A percentile compares a stretch with the other conserved stretches of the same genome.
Evolutionary conservation across 92 coral and sea anemone genomes (phyloP).

Genomic region (Heteractis magnifica): DNA sequence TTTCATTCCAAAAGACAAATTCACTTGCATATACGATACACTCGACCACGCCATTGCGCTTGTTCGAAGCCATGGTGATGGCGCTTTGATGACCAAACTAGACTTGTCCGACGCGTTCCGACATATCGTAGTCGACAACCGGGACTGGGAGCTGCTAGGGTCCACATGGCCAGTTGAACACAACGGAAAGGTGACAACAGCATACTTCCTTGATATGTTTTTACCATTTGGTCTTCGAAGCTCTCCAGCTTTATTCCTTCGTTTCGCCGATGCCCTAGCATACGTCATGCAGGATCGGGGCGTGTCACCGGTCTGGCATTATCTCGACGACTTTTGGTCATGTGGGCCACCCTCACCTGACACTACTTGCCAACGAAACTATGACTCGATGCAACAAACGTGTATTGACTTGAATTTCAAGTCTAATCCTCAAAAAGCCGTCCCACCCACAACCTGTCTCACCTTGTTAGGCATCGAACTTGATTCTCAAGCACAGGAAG

Average conservation of each 20-base stretch:
- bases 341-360: slow-evolving; percentile 40
- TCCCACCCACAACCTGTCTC: slow-evolving; percentile 8
- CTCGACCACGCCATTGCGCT: slow-evolving; percentile 26
- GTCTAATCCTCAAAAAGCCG: slow-evolving; percentile 6
- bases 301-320: slow-evolving; percentile 18
- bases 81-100: slow-evolving; percentile 27
- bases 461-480: too few relatives aligned
- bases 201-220: slow-evolving; percentile 19
- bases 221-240: slow-evolving; percentile 32
- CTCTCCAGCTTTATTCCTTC: slow-evolving; percentile 21
- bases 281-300: slow-evolving; percentile 17
- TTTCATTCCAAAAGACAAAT: slow-evolving; percentile 12
- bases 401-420: slow-evolving; percentile 22
- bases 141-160: slow-evolving; percentile 50
- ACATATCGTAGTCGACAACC: slow-evolving; percentile 7
- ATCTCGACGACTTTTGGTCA: slow-evolving; percentile 41
- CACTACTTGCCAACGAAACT: not conserved
- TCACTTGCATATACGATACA: slow-evolving; percentile 23
- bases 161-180: slow-evolving; percentile 25
- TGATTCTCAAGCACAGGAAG: too few relatives aligned
- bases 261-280: slow-evolving; percentile 12
- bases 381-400: slow-evolving; percentile 7
- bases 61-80: slow-evolving; percentile 4
- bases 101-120: slow-evolving; percentile 32
- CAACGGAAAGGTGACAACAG: not conserved